Evolutionary conservation across 1,140 invertebrate genomes (phyloP), one percentile per base, ranked within the genome.

Genomic region (Drosophila pallidifrons): DNA sequence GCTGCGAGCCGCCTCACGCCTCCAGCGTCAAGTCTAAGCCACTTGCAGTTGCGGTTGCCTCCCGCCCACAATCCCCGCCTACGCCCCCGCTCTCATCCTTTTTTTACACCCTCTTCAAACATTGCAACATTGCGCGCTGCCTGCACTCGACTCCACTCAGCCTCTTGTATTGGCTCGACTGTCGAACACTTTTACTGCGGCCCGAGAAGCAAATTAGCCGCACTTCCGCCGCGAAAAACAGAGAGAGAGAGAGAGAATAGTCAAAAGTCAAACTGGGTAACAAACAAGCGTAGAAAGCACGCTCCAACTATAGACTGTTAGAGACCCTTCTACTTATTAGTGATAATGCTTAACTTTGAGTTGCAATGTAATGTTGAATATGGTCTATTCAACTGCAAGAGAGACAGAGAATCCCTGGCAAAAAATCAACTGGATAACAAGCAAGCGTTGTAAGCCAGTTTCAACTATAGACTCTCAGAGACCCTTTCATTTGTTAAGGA

Each of bases 11-110:
- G 35, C 63, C 66, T 46, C 38, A 11, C 47, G 35, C 30, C 3
- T 13, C 46, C 30, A 57, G 30, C 20, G 15, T 52, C 58, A 16
- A 41, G 20, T 60, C 6, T 20, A 43, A 65, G 65, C 60, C 69
- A 72, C 61, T 57, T 51, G 32, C 45, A 72, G 69, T 55, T 72
- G 69, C 61, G 61, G 61, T 65, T 43, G 7, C n/a, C 1, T 4
- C 20, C 20, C 20, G 20, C 7, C 28, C 28, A 16, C 45, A 16
- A n/a, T 3, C 25, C 8, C 11, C 30, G 20, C 4, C 13, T 30
- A 2, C 43, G 4, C 4, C 13, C 46, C 5, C 43, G 4, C 5
- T n/a, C 20, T 30, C 25, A 0, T 46, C n/a, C 2, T 7, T 3
- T 5, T 5, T 6, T n/a, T 5, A 1, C 4, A 10, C 13, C 59